Evolutionary conservation across 2,888 invertebrate genomes (phyloP).

Genomic region (Drosophila infuscata): DNA sequence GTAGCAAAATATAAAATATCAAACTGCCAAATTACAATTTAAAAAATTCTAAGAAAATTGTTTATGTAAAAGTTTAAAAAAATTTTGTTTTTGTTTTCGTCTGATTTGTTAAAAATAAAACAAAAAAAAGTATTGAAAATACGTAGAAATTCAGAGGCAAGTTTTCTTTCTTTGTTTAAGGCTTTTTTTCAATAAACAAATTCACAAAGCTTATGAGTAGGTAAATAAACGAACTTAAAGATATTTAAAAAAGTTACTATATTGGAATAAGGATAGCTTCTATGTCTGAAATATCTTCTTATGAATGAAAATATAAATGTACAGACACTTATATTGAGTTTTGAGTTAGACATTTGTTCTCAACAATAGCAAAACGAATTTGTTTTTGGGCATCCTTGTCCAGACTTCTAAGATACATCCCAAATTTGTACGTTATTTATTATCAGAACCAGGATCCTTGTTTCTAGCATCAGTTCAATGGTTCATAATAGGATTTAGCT

Average conservation of each 20-base stretch:
- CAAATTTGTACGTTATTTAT: neutral
- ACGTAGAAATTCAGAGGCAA: neutral
- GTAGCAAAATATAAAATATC: neutral
- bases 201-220: no score
- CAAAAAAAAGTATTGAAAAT: neutral
- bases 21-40: neutral
- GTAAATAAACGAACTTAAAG: no score
- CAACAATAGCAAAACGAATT: neutral
- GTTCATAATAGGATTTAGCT: neutral
- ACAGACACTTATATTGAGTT: neutral
- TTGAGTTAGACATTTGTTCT: neutral
- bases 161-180: no score
- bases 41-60: neutral
- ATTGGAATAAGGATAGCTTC: neutral
- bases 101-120: neutral
- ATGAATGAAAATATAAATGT: neutral
- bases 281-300: neutral
- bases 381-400: neutral
- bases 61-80: neutral
- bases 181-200: no score
- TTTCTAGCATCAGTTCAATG: neutral
- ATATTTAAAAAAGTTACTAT: no score
- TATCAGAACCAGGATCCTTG: neutral
- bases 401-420: neutral
- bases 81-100: neutral